phyloP scores from a whole-genome alignment of 1,140 invertebrate species.

The Zaprionus gabonicus region DNA sequence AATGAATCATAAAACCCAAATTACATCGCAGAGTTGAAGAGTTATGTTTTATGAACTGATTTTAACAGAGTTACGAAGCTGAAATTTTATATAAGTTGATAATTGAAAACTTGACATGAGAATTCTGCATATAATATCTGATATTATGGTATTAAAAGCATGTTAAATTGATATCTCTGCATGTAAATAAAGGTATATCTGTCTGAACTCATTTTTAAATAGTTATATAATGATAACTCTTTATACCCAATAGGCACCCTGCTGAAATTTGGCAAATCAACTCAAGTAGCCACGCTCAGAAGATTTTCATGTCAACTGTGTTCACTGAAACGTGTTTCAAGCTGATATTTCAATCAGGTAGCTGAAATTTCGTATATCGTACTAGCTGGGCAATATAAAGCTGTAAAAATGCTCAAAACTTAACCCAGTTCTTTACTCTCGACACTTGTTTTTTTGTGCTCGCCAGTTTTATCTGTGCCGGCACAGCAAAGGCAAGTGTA shows the following conservation, averaged over 20 bases:
- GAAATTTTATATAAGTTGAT: neutral
- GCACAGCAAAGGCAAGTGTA: slow-evolving; percentile 39
- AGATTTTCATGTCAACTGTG: neutral
- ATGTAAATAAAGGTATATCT: neutral
- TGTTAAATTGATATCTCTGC: neutral
- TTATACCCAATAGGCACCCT: neutral
- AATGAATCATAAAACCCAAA: neutral
- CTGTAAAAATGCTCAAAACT: neutral
- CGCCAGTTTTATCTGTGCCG: slow-evolving; percentile 30
- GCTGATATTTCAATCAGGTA: neutral
- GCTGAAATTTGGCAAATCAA: neutral
- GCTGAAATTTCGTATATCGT: neutral
- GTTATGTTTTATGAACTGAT: neutral
- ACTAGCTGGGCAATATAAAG: neutral
- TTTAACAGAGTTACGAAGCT: neutral
- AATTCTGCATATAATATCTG: too few species aligned
- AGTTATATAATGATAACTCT: neutral
- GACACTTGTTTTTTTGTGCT: neutral
- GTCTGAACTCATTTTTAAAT: neutral
- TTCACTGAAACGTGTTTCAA: neutral
- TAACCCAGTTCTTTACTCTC: slow-evolving; percentile 3
- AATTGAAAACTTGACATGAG: too few species aligned
- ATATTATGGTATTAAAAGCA: neutral
- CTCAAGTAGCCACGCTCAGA: neutral
- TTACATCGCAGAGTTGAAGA: neutral